Evolutionary conservation across 2,888 invertebrate genomes (phyloP).

Genomic region (Hydroisotoma schaefferi): DNA sequence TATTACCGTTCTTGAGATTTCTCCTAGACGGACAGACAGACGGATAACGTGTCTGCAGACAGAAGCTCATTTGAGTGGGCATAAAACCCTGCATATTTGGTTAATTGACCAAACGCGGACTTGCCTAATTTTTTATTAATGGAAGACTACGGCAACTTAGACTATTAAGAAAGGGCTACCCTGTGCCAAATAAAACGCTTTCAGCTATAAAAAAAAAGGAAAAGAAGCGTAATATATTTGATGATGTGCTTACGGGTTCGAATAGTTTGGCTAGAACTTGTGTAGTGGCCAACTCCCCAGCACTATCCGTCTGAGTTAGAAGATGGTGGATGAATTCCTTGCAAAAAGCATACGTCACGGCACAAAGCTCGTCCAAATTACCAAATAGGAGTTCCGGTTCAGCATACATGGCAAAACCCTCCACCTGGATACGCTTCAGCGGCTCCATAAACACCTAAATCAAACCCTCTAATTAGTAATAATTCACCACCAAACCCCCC

Average conservation of each 20-base stretch:
- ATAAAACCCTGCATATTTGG: no score
- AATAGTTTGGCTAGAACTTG: slow-evolving; percentile 59
- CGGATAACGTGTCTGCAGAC: no score
- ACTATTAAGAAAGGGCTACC: no score
- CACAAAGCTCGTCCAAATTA: slow-evolving; percentile 61
- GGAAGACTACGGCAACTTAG: no score
- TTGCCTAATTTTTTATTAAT: not conserved
- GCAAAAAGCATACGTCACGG: slow-evolving; percentile 61
- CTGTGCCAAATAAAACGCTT: not conserved
- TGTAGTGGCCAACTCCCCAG: slow-evolving; percentile 56
- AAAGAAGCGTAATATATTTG: not conserved
- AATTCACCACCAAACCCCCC: no score
- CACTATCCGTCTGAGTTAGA: slow-evolving; percentile 54
- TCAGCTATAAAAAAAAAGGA: not conserved
- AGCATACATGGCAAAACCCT: slow-evolving; percentile 62
- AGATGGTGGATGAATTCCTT: slow-evolving; percentile 58
- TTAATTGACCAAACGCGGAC: no score
- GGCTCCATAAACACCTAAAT: slow-evolving; percentile 62
- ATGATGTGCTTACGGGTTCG: slow-evolving; percentile 53
- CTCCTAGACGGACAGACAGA: no score
- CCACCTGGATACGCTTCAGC: slow-evolving; percentile 62
- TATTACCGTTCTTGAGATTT: no score
- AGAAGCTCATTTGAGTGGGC: no score
- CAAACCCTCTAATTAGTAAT: no score
- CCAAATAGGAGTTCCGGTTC: slow-evolving; percentile 63